These are phyloP conservation scores for Drosophila aldrichi DNA, from an alignment of 2,888 invertebrate species.

Conservation along the genomic window DNA sequence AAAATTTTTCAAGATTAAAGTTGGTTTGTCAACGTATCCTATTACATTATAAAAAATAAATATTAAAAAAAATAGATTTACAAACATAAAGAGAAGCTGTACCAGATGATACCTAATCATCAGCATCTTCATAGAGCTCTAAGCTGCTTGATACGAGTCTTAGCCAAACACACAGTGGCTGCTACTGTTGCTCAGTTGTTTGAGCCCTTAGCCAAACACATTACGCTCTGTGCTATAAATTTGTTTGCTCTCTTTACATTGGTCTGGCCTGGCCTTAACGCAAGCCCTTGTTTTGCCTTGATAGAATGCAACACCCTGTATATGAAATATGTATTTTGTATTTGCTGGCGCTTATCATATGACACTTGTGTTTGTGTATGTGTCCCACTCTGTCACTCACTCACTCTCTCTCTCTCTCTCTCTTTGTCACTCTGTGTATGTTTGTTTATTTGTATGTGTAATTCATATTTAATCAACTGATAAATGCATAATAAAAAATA, in stretches of 20 bases:
- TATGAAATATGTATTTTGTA: constrained; percentile 28
- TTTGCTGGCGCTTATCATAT: constrained; percentile 72
- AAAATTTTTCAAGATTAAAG: too few relatives aligned
- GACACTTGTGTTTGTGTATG: constrained; percentile 40
- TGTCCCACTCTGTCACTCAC: constrained; percentile 2
- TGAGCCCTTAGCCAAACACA: constrained; percentile 5
- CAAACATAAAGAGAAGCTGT: neutral
- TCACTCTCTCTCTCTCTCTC: neutral
- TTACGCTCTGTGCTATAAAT: neutral
- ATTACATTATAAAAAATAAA: neutral
- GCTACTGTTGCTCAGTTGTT: constrained; percentile 10
- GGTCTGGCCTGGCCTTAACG: neutral
- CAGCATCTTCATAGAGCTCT: neutral
- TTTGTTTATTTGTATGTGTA: constrained; percentile 61
- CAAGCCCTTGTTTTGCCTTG: neutral
- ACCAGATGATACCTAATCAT: neutral
- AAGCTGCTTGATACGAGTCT: too few relatives aligned
- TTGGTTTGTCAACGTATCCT: too few relatives aligned
- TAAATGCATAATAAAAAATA: constrained; percentile 54
- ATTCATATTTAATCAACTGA: constrained; percentile 81
- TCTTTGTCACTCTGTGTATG: constrained; percentile 1
- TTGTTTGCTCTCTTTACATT: neutral
- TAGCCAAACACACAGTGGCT: constrained; percentile 10
- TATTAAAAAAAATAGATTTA: neutral
- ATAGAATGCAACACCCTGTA: constrained; percentile 61